These are phyloP conservation scores for Uropsilus gracilis DNA, from an alignment of 2,113 vertebrate genomes.

Conservation along the genomic window DNA sequence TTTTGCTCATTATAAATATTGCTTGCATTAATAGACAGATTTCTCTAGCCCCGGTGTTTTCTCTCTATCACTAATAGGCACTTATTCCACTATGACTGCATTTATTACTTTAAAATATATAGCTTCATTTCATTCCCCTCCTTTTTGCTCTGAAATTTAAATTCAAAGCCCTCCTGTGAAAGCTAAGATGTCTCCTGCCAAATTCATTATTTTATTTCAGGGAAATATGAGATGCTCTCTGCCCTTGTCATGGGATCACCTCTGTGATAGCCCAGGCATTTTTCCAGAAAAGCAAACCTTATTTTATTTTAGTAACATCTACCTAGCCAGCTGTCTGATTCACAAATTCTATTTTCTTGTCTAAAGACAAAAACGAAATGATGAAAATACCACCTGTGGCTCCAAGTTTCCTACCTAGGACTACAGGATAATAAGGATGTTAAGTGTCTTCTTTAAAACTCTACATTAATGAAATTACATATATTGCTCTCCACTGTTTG, in stretches of 20 bases:
- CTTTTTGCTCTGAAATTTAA: constrained; percentile 37
- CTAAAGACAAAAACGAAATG: background rate
- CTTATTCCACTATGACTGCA: background rate
- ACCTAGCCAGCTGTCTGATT: background rate
- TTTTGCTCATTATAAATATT: background rate
- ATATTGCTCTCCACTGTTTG: background rate
- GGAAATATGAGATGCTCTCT: background rate
- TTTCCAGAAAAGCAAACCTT: constrained; percentile 30
- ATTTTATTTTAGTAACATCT: constrained; percentile 18
- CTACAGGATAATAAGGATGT: background rate
- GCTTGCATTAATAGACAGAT: background rate
- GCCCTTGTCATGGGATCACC: background rate
- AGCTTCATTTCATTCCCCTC: background rate
- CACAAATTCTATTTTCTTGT: background rate
- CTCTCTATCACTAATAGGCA: background rate
- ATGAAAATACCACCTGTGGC: background rate
- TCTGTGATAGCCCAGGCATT: background rate
- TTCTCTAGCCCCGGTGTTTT: background rate
- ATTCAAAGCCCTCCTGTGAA: background rate
- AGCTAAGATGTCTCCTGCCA: background rate
- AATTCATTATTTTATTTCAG: constrained; percentile 32
- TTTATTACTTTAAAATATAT: background rate
- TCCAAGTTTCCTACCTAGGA: background rate
- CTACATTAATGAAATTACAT: background rate
- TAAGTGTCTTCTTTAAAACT: background rate